Evolutionary conservation across 1,140 invertebrate species (phyloP), one percentile per base, ranked within the genome.

Genomic region (Zophobas morio): DNA sequence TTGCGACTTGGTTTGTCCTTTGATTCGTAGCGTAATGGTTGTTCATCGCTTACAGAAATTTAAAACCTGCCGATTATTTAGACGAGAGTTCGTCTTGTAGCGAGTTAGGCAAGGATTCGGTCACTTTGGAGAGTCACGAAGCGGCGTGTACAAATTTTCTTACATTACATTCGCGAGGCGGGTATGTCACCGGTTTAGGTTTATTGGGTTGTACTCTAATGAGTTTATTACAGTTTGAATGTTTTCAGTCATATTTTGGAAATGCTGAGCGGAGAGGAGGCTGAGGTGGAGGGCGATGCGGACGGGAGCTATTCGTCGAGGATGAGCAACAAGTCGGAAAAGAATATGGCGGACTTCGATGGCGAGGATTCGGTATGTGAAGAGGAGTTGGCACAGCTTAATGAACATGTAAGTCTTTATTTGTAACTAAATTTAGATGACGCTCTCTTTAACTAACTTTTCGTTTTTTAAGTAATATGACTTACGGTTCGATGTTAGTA

Each of bases 311-410:
- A 95, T 82, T 97, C 95, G 49, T 97, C 96, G 33, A 90, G 94
- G 32, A 93, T 97, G 87, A 96, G 95, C 51, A 96, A 94, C 75
- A 97, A 97, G 87, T 97, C 95, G n/a, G 96, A 97, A 80, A 97
- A 97, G 79, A 97, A 97, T 86, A 93, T 98, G 91, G 96, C 95
- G 0, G 96, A 98, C 86, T 96, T 98, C 84, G 96, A 98, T 81
- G 96, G 96, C 35, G 96, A 98, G 84, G 95, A 97, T 81, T 96
- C 94, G 42, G 94, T 92, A 34, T 93, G 93, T 86, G 94, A 97
- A 84, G 96, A 97, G 81, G 96, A 97, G 86, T 86, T 98, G 8
- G 93, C 93, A 0, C 91, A 95, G 78, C 89, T 96, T 6, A 91
- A 93, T 0, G 91, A 92, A 4, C 90, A 90, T 85, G 89, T 89